Conservation (phyloP, 2,888 invertebrate genomes). For the Troglohyphantes excavatus region DNA sequence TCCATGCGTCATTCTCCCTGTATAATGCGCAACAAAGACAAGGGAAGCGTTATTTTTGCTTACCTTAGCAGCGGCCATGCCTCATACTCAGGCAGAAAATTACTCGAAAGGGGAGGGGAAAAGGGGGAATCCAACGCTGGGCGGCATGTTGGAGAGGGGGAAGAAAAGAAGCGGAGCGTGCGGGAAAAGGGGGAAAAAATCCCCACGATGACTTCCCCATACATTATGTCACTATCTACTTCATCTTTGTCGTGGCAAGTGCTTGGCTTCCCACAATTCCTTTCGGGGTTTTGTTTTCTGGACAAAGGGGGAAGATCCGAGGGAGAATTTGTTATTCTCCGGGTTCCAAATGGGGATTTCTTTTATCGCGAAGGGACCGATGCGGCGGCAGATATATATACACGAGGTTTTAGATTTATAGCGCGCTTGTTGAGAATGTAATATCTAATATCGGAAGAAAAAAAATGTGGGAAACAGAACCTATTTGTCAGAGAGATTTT, state of each 20-base stretch:
- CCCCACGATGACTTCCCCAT: slow-evolving; percentile 52
- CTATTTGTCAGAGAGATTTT: not conserved
- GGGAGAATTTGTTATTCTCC: not conserved
- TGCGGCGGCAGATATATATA: not conserved
- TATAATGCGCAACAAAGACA: slow-evolving; percentile 39
- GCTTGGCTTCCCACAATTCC: slow-evolving; percentile 64
- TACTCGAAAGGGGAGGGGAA: slow-evolving; percentile 34
- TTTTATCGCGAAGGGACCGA: not conserved
- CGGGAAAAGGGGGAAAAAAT: not conserved
- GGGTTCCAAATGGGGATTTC: not conserved
- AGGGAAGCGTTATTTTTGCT: slow-evolving; percentile 71
- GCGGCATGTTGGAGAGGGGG: too few species aligned
- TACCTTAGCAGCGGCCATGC: slow-evolving; percentile 45
- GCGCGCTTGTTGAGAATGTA: not conserved
- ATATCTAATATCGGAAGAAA: not conserved
- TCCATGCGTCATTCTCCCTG: slow-evolving; percentile 27
- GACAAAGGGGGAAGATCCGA: not conserved
- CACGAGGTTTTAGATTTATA: not conserved
- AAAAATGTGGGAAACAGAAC: not conserved
- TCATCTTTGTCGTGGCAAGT: slow-evolving; percentile 74
- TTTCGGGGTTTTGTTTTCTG: slow-evolving; percentile 6
- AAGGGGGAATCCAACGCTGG: too few species aligned
- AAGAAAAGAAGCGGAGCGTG: too few species aligned
- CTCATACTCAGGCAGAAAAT: slow-evolving; percentile 45
- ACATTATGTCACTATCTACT: slow-evolving; percentile 76